A percentile compares a stretch with the other conserved stretches of the same genome.
Evolutionary conservation across 2,888 invertebrate genomes (phyloP).

Genomic region (Diarsia rubi): DNA sequence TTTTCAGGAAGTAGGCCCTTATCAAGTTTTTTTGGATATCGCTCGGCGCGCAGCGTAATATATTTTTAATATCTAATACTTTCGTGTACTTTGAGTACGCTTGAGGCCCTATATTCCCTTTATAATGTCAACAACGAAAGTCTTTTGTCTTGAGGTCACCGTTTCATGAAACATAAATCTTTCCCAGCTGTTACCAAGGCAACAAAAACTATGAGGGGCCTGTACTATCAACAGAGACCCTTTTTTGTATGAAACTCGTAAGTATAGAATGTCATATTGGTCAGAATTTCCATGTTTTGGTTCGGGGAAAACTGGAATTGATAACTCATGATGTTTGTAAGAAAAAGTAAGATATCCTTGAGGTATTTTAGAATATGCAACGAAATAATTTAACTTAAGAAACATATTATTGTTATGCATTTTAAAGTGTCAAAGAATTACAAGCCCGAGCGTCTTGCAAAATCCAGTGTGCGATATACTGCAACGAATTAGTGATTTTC

Average conservation of each 20-base stretch:
- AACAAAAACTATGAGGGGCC: conserved; percentile 55
- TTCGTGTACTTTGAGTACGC: not conserved
- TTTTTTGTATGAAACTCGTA: conserved; percentile 48
- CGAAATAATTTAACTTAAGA: not conserved
- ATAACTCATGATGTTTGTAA: conserved; percentile 3
- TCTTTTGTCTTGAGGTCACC: conserved; percentile 1
- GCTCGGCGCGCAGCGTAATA: not conserved
- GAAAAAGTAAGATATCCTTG: not conserved
- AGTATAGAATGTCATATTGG: conserved; percentile 14
- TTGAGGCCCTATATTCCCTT: not conserved
- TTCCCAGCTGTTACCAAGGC: conserved; percentile 56
- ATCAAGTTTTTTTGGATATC: not conserved
- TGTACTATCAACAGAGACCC: conserved; percentile 37
- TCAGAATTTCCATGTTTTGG: conserved; percentile 28
- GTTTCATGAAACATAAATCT: conserved; percentile 57
- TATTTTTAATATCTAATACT: conserved; percentile 16
- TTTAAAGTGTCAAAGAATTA: not conserved
- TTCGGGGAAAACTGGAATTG: conserved; percentile 1
- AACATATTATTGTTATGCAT: not conserved
- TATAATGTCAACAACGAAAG: conserved; percentile 7
- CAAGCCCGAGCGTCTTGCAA: not conserved
- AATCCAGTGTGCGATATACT: not conserved
- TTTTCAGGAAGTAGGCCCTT: not conserved
- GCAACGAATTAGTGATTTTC: not conserved
- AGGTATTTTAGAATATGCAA: not conserved